phyloP scores from a whole-genome alignment of 2,797 vertebrate genomes.

The Phaenicophaeus curvirostris region DNA sequence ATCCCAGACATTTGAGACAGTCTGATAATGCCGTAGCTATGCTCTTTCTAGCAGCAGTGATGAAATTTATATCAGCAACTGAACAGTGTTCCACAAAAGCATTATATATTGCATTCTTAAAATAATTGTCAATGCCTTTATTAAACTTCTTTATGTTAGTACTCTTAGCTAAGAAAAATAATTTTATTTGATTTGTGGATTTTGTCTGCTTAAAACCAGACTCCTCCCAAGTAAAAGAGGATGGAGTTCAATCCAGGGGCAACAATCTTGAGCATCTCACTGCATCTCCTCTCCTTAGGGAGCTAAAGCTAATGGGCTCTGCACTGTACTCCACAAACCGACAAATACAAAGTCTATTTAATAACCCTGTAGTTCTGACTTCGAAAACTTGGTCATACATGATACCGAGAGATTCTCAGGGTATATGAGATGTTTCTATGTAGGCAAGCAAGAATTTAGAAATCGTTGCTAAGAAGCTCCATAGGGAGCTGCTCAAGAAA shows the following conservation, averaged over 20 bases:
- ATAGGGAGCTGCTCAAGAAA: not conserved
- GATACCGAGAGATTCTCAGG: not conserved
- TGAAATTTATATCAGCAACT: not conserved
- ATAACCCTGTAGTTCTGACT: not conserved
- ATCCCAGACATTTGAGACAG: not conserved
- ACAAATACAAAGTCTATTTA: not conserved
- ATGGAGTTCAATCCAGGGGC: not conserved
- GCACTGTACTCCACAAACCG: not conserved
- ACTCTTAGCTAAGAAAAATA: not conserved
- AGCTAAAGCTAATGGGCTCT: not conserved
- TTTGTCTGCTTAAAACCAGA: not conserved
- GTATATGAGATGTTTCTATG: not conserved
- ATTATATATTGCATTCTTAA: not conserved
- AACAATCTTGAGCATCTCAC: not conserved
- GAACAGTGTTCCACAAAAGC: not conserved
- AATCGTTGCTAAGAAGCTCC: not conserved
- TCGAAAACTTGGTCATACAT: not conserved
- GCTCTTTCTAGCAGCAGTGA: not conserved
- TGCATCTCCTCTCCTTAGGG: not conserved
- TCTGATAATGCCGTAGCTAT: not conserved
- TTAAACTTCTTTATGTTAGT: not conserved
- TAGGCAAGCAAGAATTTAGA: not conserved
- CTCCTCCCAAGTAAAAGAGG: not conserved
- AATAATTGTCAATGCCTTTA: not conserved
- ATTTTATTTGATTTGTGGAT: not conserved